Conservation (phyloP, 2,113 vertebrate species). For the Beaufortia kweichowensis region DNA sequence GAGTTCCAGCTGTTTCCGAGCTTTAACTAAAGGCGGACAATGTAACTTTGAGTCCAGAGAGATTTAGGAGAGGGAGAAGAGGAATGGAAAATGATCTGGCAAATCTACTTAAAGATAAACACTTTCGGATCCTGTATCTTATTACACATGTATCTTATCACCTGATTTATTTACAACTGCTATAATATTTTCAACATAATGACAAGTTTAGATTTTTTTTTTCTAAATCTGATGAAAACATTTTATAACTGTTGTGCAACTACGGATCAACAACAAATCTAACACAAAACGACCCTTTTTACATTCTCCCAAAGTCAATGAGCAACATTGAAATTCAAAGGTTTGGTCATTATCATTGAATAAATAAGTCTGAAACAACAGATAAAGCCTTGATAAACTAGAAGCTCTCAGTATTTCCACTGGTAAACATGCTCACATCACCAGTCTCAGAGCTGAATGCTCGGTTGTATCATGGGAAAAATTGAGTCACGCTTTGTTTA, state of each 20-base stretch:
- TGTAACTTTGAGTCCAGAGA: slow-evolving; percentile 37
- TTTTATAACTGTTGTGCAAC: slow-evolving; percentile 20
- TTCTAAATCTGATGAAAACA: slow-evolving; percentile 12
- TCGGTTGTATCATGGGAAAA: slow-evolving; percentile 41
- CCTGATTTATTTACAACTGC: slow-evolving; percentile 14
- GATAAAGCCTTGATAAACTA: slow-evolving; percentile 62
- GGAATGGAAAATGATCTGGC: slow-evolving; percentile 31
- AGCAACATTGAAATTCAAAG: slow-evolving; percentile 61
- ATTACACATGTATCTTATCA: slow-evolving; percentile 8
- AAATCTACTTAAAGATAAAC: slow-evolving; percentile 33
- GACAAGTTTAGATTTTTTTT: not conserved
- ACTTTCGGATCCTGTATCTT: slow-evolving; percentile 8
- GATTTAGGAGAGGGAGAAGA: slow-evolving; percentile 29
- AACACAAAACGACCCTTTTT: not conserved
- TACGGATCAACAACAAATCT: not conserved
- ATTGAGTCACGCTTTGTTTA: slow-evolving; percentile 38
- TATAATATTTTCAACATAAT: not conserved
- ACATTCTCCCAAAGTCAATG: slow-evolving; percentile 60
- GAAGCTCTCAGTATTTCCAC: slow-evolving; percentile 52
- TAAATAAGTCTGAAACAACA: slow-evolving; percentile 72
- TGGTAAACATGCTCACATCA: slow-evolving; percentile 48
- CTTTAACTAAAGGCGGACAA: slow-evolving; percentile 43
- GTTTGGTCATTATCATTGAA: slow-evolving; percentile 69
- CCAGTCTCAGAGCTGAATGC: slow-evolving; percentile 27
- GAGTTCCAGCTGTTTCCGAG: slow-evolving; percentile 62